phyloP scores from a whole-genome alignment of 2,113 vertebrate genomes.

The Miniopterus natalensis region DNA sequence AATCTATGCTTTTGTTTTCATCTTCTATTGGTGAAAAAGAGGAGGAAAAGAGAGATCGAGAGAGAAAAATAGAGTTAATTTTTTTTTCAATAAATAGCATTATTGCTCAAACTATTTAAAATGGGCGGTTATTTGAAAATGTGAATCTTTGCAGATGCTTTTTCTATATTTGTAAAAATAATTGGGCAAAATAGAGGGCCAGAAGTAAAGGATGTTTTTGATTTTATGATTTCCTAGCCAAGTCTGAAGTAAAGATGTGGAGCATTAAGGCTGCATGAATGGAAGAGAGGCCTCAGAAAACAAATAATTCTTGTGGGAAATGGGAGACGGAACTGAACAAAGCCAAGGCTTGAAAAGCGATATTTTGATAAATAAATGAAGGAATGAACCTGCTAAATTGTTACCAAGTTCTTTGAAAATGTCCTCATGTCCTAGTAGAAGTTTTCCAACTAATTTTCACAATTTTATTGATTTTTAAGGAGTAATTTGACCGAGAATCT shows the following conservation, averaged over 20 bases:
- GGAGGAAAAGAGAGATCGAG: neutral
- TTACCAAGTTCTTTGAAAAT: neutral
- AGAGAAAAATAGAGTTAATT: neutral
- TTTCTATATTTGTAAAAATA: neutral
- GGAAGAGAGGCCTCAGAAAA: neutral
- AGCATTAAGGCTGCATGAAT: neutral
- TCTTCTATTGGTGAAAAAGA: neutral
- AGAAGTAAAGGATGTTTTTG: neutral
- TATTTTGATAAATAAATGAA: constrained; percentile 15
- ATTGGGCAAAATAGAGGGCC: neutral
- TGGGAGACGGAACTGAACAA: neutral
- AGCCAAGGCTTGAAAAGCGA: neutral
- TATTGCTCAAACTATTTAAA: neutral
- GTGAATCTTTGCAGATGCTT: neutral
- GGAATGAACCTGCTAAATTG: neutral
- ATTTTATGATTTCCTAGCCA: neutral
- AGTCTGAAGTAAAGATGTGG: neutral
- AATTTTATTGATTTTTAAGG: constrained; percentile 56
- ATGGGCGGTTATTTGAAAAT: neutral
- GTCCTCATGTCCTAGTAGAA: neutral
- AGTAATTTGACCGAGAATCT: constrained; percentile 16
- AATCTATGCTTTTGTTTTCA: neutral
- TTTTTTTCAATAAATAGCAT: neutral
- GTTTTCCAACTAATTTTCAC: constrained; percentile 53
- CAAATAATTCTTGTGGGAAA: neutral